These are phyloP conservation scores for Lepus oiostolus DNA, from an alignment of 2,797 vertebrate species.

Conservation along the genomic window DNA sequence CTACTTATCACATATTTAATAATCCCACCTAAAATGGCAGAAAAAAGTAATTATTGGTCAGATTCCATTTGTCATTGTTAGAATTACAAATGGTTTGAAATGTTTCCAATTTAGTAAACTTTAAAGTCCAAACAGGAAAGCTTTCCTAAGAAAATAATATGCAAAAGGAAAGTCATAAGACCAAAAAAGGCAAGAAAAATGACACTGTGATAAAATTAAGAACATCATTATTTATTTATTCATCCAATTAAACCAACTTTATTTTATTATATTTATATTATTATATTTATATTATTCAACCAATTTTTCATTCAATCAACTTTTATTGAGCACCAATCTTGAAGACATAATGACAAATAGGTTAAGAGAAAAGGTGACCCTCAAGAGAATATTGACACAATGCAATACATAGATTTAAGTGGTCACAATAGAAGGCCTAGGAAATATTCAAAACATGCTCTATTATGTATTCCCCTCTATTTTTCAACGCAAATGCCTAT, in stretches of 20 bases:
- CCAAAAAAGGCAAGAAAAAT: background rate
- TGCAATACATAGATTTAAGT: background rate
- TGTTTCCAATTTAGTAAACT: background rate
- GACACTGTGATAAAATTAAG: background rate
- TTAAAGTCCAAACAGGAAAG: background rate
- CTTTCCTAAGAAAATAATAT: background rate
- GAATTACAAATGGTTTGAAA: background rate
- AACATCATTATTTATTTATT: background rate
- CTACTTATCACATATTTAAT: background rate
- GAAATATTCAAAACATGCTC: background rate
- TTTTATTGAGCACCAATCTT: background rate
- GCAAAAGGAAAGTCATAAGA: background rate
- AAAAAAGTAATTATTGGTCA: background rate
- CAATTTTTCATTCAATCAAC: background rate
- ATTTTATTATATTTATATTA: too few relatives aligned
- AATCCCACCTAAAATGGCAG: background rate
- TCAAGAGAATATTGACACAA: background rate
- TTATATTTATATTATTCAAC: too few relatives aligned
- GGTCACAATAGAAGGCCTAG: background rate
- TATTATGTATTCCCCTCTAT: background rate
- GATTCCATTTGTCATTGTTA: background rate
- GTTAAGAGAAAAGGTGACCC: background rate
- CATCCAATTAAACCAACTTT: background rate
- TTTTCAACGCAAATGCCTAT: background rate
- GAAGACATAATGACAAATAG: background rate